Evolutionary conservation across 1,140 invertebrate species (phyloP).

Genomic region (Aradophagus sp.): DNA sequence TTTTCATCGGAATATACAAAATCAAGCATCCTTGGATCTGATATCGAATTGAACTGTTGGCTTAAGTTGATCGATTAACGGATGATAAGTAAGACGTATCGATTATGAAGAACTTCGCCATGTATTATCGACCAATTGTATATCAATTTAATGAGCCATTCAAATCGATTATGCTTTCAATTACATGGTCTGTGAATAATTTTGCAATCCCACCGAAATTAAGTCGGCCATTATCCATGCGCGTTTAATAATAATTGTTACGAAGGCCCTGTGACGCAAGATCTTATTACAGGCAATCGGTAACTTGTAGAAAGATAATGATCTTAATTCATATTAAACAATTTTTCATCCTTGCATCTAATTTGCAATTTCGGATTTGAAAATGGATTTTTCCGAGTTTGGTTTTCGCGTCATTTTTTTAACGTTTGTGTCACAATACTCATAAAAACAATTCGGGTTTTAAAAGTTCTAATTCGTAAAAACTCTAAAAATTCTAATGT

Average conservation of each 20-base stretch:
- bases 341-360: no score
- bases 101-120: slow-evolving; percentile 37
- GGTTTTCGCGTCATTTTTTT: no score
- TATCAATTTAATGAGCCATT: slow-evolving; percentile 45
- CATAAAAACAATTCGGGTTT: no score
- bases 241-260: slow-evolving; percentile 28
- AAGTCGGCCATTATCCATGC: no score
- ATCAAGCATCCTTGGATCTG: slow-evolving; percentile 31
- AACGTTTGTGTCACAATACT: no score
- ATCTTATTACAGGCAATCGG: slow-evolving; percentile 30
- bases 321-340: slow-evolving; percentile 16
- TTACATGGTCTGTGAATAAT: slow-evolving; percentile 33
- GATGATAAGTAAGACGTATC: slow-evolving; percentile 49
- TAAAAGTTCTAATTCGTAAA: no score
- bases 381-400: no score
- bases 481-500: no score
- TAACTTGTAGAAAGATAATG: slow-evolving; percentile 12
- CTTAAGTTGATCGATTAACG: slow-evolving; percentile 51
- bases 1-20: slow-evolving; percentile 24
- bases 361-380: no score
- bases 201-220: slow-evolving; percentile 31
- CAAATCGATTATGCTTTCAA: slow-evolving; percentile 43
- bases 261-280: slow-evolving; percentile 11
- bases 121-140: slow-evolving; percentile 27
- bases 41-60: slow-evolving; percentile 42